phyloP scores from a whole-genome alignment of 2,888 invertebrate genomes.

The Agrochola lota region DNA sequence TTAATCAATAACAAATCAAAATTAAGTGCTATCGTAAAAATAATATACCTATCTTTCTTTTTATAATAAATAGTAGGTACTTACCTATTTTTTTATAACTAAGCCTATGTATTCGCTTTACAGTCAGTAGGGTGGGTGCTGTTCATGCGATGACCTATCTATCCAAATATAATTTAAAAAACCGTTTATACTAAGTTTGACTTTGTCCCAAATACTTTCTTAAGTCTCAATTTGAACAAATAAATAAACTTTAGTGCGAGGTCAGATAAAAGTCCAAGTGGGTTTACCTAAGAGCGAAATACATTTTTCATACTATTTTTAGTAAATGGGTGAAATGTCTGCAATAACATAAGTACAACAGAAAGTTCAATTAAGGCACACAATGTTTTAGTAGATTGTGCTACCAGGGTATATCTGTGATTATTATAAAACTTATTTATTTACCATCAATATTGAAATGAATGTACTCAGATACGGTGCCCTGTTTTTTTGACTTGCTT shows the following conservation, averaged over 20 bases:
- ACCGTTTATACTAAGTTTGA: neutral
- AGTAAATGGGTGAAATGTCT: neutral
- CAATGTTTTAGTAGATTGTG: neutral
- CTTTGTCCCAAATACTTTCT: neutral
- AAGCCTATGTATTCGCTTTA: neutral
- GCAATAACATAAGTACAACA: neutral
- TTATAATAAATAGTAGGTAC: neutral
- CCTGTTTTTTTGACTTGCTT: neutral
- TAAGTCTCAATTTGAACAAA: constrained; percentile 8
- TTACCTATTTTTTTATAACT: neutral
- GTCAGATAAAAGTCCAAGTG: neutral
- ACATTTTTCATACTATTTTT: neutral
- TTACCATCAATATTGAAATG: neutral
- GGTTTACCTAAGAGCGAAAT: neutral
- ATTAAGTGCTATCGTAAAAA: neutral
- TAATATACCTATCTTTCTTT: neutral
- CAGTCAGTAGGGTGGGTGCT: neutral
- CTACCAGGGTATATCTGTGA: neutral
- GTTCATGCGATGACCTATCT: neutral
- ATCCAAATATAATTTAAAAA: neutral
- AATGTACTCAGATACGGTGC: neutral
- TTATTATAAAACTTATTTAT: neutral
- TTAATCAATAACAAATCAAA: neutral
- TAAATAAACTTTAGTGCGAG: neutral
- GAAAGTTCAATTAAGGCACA: constrained; percentile 21